These are phyloP conservation scores for Pagrus major DNA, from an alignment of 2,113 vertebrate species.

Conservation along the genomic window DNA sequence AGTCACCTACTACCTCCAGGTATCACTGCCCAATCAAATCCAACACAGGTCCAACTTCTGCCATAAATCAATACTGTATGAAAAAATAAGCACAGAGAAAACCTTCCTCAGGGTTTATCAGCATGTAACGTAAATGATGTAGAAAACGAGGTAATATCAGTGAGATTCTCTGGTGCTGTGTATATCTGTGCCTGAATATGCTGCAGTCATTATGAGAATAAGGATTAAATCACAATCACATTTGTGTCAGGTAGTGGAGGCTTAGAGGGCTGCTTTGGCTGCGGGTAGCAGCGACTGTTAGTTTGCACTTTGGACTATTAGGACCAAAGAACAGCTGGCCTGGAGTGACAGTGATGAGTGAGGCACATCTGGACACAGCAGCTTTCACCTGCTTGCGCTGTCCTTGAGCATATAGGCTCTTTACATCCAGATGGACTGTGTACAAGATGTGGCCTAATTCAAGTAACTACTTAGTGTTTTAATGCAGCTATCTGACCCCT, in stretches of 20 bases:
- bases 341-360: slow-evolving; percentile 30
- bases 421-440: slow-evolving; percentile 59
- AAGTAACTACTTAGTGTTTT: slow-evolving; percentile 35
- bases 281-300: slow-evolving; percentile 44
- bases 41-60: not conserved
- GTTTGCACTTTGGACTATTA: slow-evolving; percentile 73
- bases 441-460: slow-evolving; percentile 49
- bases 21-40: slow-evolving; percentile 67
- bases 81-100: not conserved
- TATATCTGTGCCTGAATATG: slow-evolving; percentile 23
- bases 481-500: slow-evolving; percentile 42
- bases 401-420: slow-evolving; percentile 57
- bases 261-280: slow-evolving; percentile 69
- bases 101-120: no score
- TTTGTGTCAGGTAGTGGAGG: slow-evolving; percentile 73
- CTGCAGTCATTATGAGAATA: slow-evolving; percentile 19
- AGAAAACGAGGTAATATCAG: no score
- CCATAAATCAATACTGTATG: not conserved
- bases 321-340: slow-evolving; percentile 66
- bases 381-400: slow-evolving; percentile 61
- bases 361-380: slow-evolving; percentile 68
- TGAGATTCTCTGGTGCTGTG: not conserved
- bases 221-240: slow-evolving; percentile 81
- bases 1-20: slow-evolving; percentile 93
- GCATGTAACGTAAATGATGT: no score